Conservation (phyloP, 2,888 invertebrate species). For the Frankliniella fusca region DNA sequence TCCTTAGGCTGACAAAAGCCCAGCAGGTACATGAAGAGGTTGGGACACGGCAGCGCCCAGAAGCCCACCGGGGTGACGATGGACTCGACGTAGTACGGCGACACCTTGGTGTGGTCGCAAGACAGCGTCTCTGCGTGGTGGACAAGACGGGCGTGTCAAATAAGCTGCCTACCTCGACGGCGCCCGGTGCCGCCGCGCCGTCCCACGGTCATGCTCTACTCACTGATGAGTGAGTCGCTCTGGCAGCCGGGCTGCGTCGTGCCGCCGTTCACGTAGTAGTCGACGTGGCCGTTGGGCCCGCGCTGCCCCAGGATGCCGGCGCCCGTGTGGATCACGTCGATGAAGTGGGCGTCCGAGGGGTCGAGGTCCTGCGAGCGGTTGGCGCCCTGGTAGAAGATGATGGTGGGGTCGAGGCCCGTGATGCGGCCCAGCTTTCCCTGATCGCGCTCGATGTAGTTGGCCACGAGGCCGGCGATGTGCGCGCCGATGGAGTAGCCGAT, state of each 20-base stretch:
- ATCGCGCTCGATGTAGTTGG: slow-evolving; percentile 59
- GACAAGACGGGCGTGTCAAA: no score
- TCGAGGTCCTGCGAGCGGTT: slow-evolving; percentile 77
- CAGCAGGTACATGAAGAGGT: slow-evolving; percentile 74
- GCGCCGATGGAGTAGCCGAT: slow-evolving; percentile 85
- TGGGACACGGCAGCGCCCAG: slow-evolving; percentile 80
- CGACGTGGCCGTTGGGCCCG: slow-evolving; percentile 84
- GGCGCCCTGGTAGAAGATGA: slow-evolving; percentile 73
- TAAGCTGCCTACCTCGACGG: no score
- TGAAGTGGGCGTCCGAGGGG: slow-evolving; percentile 74
- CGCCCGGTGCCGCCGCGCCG: neutral
- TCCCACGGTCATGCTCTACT: slow-evolving; percentile 45
- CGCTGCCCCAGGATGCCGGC: slow-evolving; percentile 85
- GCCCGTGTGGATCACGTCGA: slow-evolving; percentile 78
- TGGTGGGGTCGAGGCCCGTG: slow-evolving; percentile 80
- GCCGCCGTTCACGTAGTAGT: slow-evolving; percentile 84
- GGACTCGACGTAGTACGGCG: slow-evolving; percentile 85
- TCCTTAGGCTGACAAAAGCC: slow-evolving; percentile 79
- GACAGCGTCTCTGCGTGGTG: slow-evolving; percentile 67
- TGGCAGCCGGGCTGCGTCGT: slow-evolving; percentile 84
- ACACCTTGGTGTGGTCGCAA: slow-evolving; percentile 86
- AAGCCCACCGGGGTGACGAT: slow-evolving; percentile 75
- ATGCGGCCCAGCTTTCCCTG: slow-evolving; percentile 78
- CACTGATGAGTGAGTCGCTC: slow-evolving; percentile 75
- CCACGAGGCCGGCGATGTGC: slow-evolving; percentile 77